Base-by-base conservation (phyloP, 1,140 invertebrate species). In the Bombus cullumanus region DNA sequence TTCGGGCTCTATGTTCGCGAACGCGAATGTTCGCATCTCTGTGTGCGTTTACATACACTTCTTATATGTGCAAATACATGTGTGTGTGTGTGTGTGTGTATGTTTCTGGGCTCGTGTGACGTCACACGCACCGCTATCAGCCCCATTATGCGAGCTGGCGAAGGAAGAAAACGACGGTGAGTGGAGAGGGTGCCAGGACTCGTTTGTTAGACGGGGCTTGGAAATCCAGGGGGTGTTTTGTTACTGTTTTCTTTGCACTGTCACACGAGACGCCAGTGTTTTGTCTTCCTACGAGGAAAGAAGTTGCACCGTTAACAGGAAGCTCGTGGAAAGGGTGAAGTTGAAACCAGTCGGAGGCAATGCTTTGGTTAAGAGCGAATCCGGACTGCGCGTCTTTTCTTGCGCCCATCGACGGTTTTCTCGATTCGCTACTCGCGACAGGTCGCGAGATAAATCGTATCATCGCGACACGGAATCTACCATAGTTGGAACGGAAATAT, bases 201-300 rank as follows among this genome's bases (percentile, higher is more conserved):
- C 92, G 92, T 94, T 94, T 94, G 93, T 94, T 93, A 91, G 92
- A 94, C 87, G 76, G 79, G 74, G 78, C 80, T 87, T 81, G 82
- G 84, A 91, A 87, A 88, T 88, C 88, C 88, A 90, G 82, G 85
- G 74, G 81, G 75, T 92, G 88, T 92, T 93, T 93, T 92, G 90
- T 92, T 91, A 89, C 85, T 91, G 86, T 89, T 91, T 92, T 90
- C 92, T 92, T 91, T 88, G 84, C 86, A 90, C 81, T 85, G 85
- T 91, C 91, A 87, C 85, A 83, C 75, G 90, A 86, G 90, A 89
- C 86, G 83, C 77, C 83, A 68, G 79, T 76, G 86, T 88, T 88
- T 91, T 91, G 88, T 91, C 86, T 89, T 73, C 69, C 47, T 62
- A 64, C 62, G 81, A 22, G 68, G 28, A 68, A 76, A 86, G 47